Base-by-base conservation (phyloP, 1,140 invertebrate species). In the Caenorhabditis brenneri region DNA sequence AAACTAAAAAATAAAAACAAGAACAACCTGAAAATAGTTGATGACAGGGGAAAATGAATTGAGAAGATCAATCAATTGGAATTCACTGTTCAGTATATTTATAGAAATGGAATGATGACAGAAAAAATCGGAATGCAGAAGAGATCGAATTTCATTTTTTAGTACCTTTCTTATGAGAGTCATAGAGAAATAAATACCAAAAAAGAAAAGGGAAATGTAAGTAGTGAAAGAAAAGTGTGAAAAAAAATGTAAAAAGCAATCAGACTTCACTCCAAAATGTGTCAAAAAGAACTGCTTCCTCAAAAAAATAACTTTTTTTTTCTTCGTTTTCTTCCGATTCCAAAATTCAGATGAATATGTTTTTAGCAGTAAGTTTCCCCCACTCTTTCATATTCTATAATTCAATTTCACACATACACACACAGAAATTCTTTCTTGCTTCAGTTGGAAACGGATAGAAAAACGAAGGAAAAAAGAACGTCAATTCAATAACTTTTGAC, bases 401-500 rank as follows among this genome's bases (percentile, higher is more conserved):
- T 27, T 24, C 53, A 58, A 58, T 58, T 36, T 65, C 58, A 55
- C 53, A 24, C 22, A 55, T 15, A n/a, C n/a, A n/a, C n/a, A n/a
- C n/a, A n/a, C n/a, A n/a, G n/a, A n/a, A n/a, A n/a, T 55, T 51
- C 49, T 51, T 51, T 19, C 15, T 10, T 29, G 19, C 10, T 55
- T 55, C 24, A 27, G 19, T 27, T n/a, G 22, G 27, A 55, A 55
- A 55, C n/a, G n/a, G n/a, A n/a, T n/a, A n/a, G 27, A 55, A 27
- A 55, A 24, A 22, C 10, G 53, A 55, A 29, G 53, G n/a, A n/a
- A n/a, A 55, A 15, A 29, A 55, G 58, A 36, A 65, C n/a, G 58
- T 36, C 29, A 65, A 65, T 65, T 65, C 58, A 65, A 65, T 65
- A 33, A 65, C 33, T 65, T 65, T 65, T 65, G 58, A n/a, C 58